Base-by-base conservation (phyloP, 2,888 invertebrate species). In the Odontocolon sp. region DNA sequence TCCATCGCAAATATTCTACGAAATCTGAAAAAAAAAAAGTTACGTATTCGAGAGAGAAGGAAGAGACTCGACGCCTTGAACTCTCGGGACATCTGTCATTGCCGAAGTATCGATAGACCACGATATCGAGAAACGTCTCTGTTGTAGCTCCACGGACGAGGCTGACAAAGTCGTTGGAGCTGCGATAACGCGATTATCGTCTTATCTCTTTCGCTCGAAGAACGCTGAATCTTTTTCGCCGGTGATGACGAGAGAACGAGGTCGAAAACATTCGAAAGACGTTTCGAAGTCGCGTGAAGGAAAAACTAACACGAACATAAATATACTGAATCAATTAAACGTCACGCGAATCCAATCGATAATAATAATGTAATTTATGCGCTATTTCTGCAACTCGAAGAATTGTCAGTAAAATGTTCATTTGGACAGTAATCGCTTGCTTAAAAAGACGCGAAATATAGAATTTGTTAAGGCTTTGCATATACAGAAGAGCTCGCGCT, bases 171-270 rank as follows among this genome's bases (percentile, higher is more conserved):
- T 23, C 23, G 47, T 50, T 38, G 8, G 38, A 50, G 40, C 67
- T 28, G 31, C 40, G 68, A 50, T 68, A 64, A 63, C 28, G 61
- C 28, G 0, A 40, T 18, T 57, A 38, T 74, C 56, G 74, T 63
- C 63, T 56, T 70, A 50, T 68, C 63, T 63, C 61, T 56, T 68
- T 56, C 61, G 68, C 38, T 63, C 63, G 31, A 57, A 36, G 31
- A 50, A 68, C 68, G 38, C 38, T 31, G 59, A 75, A 70, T 75
- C 68, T 69, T 64, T 33, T n/a, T 9, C 9, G 59, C 11, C 14
- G 28, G n/a, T 23, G 16, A 38, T 18, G 45, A 45, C 52, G 21
- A 31, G 63, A 38, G 40, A 14, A 56, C 73, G 50, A 64, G 68
- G 74, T 59, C 75, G 69, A 69, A 63, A 16, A 52, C 47, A 59